These are phyloP conservation scores for Acipenser oxyrinchus DNA, from an alignment of 2,797 vertebrate species.

Conservation along the genomic window DNA sequence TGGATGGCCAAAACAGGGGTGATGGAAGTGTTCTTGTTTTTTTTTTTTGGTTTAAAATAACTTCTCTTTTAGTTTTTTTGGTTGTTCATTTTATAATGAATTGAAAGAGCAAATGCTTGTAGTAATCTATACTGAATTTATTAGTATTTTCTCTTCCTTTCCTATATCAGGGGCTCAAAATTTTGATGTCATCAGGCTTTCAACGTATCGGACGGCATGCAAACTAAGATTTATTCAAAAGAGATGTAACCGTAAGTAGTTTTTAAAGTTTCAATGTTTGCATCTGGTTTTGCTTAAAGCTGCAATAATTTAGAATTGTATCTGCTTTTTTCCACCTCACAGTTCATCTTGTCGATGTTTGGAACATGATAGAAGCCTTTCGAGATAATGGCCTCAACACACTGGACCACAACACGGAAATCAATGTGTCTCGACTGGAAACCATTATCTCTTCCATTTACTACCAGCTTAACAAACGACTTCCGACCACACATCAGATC, in stretches of 20 bases:
- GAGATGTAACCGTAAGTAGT: slow-evolving; percentile 86
- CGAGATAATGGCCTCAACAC: slow-evolving; percentile 95
- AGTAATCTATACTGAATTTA: too few species aligned
- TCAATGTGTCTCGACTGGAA: slow-evolving; percentile 90
- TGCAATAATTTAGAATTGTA: too few species aligned
- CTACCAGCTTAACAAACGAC: slow-evolving; percentile 94
- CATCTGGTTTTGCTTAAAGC: too few species aligned
- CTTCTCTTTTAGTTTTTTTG: too few species aligned
- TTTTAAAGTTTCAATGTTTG: too few species aligned
- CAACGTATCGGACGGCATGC: slow-evolving; percentile 92
- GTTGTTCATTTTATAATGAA: too few species aligned
- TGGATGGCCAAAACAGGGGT: too few species aligned
- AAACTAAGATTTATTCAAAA: slow-evolving; percentile 94
- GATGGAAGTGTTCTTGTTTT: too few species aligned
- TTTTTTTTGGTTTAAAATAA: too few species aligned
- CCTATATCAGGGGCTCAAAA: slow-evolving; percentile 80
- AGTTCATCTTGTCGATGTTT: slow-evolving; percentile 97
- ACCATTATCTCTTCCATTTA: slow-evolving; percentile 96
- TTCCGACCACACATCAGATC: slow-evolving; percentile 95
- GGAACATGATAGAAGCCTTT: slow-evolving; percentile 99
- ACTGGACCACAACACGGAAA: slow-evolving; percentile 80
- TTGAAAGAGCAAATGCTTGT: too few species aligned
- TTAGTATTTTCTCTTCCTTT: too few species aligned
- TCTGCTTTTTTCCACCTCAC: neutral
- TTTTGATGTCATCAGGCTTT: slow-evolving; percentile 90